These are phyloP conservation scores for Silurus lanzhouensis DNA, from an alignment of 2,797 vertebrate species.

Conservation along the genomic window DNA sequence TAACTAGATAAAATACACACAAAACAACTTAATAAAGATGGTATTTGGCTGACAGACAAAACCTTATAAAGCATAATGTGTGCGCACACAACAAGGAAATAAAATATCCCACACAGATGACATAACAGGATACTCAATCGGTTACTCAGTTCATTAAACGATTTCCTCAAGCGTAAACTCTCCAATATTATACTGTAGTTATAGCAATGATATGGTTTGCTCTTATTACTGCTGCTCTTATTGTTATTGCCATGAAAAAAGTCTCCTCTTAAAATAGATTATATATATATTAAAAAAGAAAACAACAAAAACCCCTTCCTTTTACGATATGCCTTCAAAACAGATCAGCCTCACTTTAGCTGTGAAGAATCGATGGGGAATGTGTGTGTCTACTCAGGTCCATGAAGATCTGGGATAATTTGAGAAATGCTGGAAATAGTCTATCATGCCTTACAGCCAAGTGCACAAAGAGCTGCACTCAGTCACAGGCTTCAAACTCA, in stretches of 20 bases:
- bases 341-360: neutral
- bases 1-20: neutral
- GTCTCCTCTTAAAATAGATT: neutral
- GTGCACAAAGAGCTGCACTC: no score
- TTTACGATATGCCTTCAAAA: neutral
- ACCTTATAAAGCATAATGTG: neutral
- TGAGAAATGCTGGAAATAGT: neutral
- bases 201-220: neutral
- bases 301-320: neutral
- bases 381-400: neutral
- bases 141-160: neutral
- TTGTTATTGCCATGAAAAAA: neutral
- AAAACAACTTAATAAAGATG: neutral
- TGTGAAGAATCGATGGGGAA: neutral
- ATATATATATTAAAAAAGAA: no score
- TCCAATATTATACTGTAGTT: neutral
- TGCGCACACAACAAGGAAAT: neutral
- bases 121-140: neutral
- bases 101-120: neutral
- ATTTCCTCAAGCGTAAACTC: neutral
- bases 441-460: neutral
- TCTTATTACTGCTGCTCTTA: neutral
- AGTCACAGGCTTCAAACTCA: neutral
- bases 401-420: neutral
- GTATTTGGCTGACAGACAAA: neutral